phyloP scores from a whole-genome alignment of 2,113 vertebrate genomes.

The Lates calcarifer region DNA sequence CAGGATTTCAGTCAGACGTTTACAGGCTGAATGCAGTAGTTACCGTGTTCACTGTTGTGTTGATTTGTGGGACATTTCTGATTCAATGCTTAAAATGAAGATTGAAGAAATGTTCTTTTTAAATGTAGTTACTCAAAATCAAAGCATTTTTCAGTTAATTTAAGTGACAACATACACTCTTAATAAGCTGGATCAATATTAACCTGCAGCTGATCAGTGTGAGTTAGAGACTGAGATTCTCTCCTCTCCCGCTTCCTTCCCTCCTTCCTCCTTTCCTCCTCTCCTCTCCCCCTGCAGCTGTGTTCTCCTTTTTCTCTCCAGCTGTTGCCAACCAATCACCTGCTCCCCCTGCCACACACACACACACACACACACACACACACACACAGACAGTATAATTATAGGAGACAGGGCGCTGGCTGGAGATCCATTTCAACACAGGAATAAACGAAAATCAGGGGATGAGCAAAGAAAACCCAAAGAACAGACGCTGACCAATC shows the following conservation, averaged over 20 bases:
- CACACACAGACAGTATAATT: conserved; percentile 46
- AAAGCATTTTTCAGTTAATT: not conserved
- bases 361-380: conserved; percentile 41
- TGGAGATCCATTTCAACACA: conserved; percentile 49
- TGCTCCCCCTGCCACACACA: conserved; percentile 52
- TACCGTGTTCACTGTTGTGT: not conserved
- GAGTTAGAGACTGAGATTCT: not conserved
- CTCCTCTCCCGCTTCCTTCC: not conserved
- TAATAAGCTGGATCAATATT: not conserved
- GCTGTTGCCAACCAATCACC: conserved; percentile 75
- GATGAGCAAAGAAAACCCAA: conserved; percentile 11
- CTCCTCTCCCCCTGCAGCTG: conserved; percentile 64
- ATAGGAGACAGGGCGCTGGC: conserved; percentile 41
- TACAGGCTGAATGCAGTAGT: too few species aligned
- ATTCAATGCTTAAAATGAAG: not conserved
- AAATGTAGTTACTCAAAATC: too few species aligned
- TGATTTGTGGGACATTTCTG: not conserved
- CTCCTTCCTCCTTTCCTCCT: not conserved
- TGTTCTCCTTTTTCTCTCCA: conserved; percentile 67
- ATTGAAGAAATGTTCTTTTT: too few species aligned
- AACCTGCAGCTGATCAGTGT: not conserved
- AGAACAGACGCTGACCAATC: not conserved
- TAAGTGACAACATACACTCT: not conserved
- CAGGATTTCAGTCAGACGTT: not conserved
- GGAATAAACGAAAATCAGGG: conserved; percentile 42